Conservation (phyloP, 2,797 vertebrate genomes). For the Podargus strigoides region DNA sequence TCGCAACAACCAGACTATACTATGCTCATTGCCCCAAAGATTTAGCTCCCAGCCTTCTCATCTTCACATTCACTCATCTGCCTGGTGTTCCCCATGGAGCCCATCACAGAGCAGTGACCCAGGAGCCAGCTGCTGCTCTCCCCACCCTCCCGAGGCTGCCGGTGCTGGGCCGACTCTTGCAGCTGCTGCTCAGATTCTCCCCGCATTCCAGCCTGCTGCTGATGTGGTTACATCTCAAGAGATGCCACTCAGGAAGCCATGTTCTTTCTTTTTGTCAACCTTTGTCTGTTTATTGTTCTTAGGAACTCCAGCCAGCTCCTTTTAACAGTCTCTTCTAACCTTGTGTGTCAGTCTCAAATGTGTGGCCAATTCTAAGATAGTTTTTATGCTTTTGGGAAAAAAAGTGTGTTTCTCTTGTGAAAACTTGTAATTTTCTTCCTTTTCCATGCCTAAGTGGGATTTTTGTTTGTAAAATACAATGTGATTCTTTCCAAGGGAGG, state of each 20-base stretch:
- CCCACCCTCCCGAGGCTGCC: neutral
- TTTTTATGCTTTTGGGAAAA: neutral
- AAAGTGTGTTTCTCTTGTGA: neutral
- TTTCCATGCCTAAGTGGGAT: neutral
- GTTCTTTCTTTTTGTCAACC: neutral
- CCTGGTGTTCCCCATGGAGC: neutral
- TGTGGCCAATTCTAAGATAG: neutral
- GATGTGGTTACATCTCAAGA: neutral
- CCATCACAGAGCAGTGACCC: neutral
- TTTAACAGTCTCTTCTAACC: neutral
- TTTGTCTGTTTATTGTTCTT: neutral
- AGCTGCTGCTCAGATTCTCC: neutral
- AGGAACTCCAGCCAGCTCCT: neutral
- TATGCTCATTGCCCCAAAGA: neutral
- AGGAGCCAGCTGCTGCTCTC: neutral
- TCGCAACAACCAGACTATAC: neutral
- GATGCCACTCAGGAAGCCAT: neutral
- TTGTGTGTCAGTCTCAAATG: neutral
- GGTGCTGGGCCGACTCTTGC: neutral
- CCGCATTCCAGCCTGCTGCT: rapidly evolving
- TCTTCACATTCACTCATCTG: rapidly evolving
- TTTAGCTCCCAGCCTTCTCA: neutral
- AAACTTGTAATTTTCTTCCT: neutral
- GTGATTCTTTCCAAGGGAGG: neutral
- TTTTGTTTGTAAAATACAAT: neutral